A percentile compares a stretch with the other conserved stretches of the same genome.
These are phyloP conservation scores for Tipula helvola DNA, from an alignment of 2,888 invertebrate species.

Conservation along the genomic window DNA sequence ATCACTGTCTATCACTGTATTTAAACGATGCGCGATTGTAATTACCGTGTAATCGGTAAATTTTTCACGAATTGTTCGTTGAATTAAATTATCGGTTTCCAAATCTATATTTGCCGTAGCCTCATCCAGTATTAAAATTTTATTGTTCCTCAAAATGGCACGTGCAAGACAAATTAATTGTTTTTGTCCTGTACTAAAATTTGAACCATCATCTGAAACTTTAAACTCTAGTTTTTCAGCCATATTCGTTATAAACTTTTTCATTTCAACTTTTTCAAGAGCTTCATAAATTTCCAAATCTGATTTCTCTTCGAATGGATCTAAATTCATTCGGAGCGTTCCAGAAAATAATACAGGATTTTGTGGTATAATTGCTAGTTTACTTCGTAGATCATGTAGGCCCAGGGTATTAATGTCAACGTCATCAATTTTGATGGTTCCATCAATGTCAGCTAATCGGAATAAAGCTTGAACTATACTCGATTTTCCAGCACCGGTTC, in stretches of 20 bases:
- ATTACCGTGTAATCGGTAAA: conserved; percentile 75
- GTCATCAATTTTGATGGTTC: conserved; percentile 56
- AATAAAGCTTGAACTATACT: conserved; percentile 60
- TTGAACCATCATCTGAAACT: conserved; percentile 59
- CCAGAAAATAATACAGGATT: conserved; percentile 69
- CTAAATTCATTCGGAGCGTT: conserved; percentile 59
- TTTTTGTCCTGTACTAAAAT: conserved; percentile 69
- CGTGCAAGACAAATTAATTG: conserved; percentile 71
- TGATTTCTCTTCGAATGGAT: conserved; percentile 57
- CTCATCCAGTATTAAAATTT: conserved; percentile 50
- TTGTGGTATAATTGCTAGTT: conserved; percentile 78
- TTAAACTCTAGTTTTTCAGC: conserved; percentile 46
- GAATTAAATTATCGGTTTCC: conserved; percentile 72
- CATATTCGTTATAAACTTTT: conserved; percentile 47
- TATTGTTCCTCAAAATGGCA: conserved; percentile 51
- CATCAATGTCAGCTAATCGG: conserved; percentile 58
- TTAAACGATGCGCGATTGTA: conserved; percentile 84
- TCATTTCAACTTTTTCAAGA: conserved; percentile 59
- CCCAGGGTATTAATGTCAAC: conserved; percentile 50
- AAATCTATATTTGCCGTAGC: conserved; percentile 78
- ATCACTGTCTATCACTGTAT: conserved; percentile 86
- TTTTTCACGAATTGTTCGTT: conserved; percentile 65
- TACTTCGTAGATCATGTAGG: conserved; percentile 54
- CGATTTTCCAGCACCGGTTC: conserved; percentile 72
- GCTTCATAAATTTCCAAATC: conserved; percentile 60